phyloP scores from a whole-genome alignment of 2,888 invertebrate species.

The Clepsis dumicolana region DNA sequence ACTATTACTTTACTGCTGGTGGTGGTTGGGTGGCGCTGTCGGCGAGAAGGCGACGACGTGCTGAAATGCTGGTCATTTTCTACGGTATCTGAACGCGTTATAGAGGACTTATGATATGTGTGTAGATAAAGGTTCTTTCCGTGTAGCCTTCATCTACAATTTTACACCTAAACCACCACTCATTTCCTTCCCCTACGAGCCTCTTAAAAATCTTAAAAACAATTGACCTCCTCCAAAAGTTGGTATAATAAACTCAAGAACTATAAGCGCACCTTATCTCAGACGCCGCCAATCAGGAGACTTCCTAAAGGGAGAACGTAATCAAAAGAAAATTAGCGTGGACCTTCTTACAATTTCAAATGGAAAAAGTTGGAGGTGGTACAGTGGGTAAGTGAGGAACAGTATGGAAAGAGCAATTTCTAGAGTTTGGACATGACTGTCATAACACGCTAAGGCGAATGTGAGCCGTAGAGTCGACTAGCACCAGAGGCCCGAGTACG shows the following conservation, averaged over 20 bases:
- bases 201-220: background rate
- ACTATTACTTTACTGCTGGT: too few relatives aligned
- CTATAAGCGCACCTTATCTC: slow-evolving; percentile 41
- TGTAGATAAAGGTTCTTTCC: too few relatives aligned
- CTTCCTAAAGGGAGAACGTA: slow-evolving; percentile 60
- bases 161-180: background rate
- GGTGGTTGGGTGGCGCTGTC: too few relatives aligned
- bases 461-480: too few relatives aligned
- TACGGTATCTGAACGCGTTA: too few relatives aligned
- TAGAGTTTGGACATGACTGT: too few relatives aligned
- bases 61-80: too few relatives aligned
- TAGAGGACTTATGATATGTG: too few relatives aligned
- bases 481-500: too few relatives aligned
- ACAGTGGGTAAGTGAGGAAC: slow-evolving; percentile 10
- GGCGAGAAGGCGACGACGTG: too few relatives aligned
- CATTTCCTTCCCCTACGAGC: background rate
- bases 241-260: background rate
- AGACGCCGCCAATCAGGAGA: slow-evolving; percentile 60
- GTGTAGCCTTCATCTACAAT: too few relatives aligned
- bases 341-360: slow-evolving; percentile 64
- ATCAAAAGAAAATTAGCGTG: slow-evolving; percentile 75
- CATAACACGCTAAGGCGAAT: too few relatives aligned
- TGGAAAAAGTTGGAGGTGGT: slow-evolving; percentile 66
- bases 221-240: background rate
- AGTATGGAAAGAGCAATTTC: background rate